phyloP scores from a whole-genome alignment of 92 coral and sea anemone genomes.

The Heliopora coerulea region DNA sequence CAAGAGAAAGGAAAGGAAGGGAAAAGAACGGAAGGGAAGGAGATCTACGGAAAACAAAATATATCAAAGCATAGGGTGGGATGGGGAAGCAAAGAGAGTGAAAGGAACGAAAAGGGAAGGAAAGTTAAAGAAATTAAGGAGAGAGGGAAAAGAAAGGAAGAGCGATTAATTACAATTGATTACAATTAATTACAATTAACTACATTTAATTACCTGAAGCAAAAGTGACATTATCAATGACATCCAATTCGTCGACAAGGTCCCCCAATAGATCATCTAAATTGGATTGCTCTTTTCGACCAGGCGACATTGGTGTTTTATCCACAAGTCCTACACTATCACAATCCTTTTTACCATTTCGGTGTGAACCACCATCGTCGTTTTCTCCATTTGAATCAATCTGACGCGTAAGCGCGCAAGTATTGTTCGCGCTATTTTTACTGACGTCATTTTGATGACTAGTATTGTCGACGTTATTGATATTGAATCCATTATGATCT shows the following conservation, averaged over 20 bases:
- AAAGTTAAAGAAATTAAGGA: too few species aligned
- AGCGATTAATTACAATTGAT: too few species aligned
- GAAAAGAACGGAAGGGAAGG: too few species aligned
- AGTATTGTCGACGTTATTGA: not conserved
- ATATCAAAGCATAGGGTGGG: too few species aligned
- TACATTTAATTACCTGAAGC: not conserved
- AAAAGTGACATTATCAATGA: not conserved
- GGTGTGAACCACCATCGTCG: not conserved
- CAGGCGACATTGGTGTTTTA: not conserved
- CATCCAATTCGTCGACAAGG: slow-evolving; percentile 10
- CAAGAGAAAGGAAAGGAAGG: too few species aligned
- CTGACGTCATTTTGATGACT: slow-evolving; percentile 48
- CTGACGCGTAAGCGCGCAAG: not conserved
- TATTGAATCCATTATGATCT: not conserved
- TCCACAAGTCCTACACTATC: not conserved
- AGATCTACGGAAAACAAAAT: too few species aligned
- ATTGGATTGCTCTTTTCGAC: not conserved
- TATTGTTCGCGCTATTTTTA: slow-evolving; percentile 38
- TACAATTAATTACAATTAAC: too few species aligned
- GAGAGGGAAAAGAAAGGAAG: too few species aligned
- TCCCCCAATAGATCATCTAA: slow-evolving; percentile 12
- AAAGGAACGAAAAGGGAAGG: too few species aligned
- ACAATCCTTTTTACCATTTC: not conserved
- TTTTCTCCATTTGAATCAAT: not conserved
- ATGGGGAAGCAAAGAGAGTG: too few species aligned